A percentile compares a stretch with the other conserved stretches of the same genome.
Evolutionary conservation across 2,113 vertebrate genomes (phyloP).

Genomic region (Trematomus loennbergii): DNA sequence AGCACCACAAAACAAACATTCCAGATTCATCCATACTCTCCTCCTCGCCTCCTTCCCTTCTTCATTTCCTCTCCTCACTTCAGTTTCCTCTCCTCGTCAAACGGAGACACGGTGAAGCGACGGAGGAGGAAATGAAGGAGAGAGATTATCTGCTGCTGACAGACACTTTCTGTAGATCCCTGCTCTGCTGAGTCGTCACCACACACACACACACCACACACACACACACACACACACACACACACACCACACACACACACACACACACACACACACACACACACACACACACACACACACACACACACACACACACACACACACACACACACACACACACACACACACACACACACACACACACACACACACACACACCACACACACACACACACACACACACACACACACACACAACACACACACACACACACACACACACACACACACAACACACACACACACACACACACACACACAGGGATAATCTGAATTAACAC

Average conservation of each 20-base stretch:
- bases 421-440: too few species aligned
- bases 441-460: too few species aligned
- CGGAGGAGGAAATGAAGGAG: not conserved
- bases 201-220: too few species aligned
- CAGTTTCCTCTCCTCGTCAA: not conserved
- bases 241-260: too few species aligned
- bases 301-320: not conserved
- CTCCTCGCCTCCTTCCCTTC: not conserved
- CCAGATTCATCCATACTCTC: not conserved
- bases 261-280: too few species aligned
- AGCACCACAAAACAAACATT: not conserved
- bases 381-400: too few species aligned
- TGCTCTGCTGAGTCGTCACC: constrained; percentile 71
- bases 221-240: too few species aligned
- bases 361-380: too few species aligned
- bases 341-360: too few species aligned
- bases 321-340: too few species aligned
- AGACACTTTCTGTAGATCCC: constrained; percentile 46
- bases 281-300: constrained; percentile 31
- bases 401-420: too few species aligned
- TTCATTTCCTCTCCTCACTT: not conserved
- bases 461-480: constrained; percentile 17
- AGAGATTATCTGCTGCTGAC: constrained; percentile 62
- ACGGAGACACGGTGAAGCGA: not conserved
- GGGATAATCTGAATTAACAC: constrained; percentile 25